Base-by-base conservation (phyloP, 2,888 invertebrate species). In the Uropetala carovei region DNA sequence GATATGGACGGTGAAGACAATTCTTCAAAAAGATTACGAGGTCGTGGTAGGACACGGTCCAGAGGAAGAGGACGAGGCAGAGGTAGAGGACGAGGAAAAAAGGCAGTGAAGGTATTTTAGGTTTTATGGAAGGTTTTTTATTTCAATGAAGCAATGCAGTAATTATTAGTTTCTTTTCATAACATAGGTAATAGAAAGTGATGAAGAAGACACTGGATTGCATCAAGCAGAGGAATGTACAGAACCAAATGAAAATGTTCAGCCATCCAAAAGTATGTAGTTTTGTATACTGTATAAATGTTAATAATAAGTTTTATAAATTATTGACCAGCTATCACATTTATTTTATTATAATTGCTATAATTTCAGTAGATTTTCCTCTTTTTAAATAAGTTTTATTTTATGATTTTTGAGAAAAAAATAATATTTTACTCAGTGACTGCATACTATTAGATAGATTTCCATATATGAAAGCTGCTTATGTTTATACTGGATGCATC, bases 41-140 rank as follows among this genome's bases (percentile, higher is more conserved):
- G 93, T n/a, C 92, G 94, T 85, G 94, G 94, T 11, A 93, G 94
- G 92, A 93, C 93, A 43, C 92, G 93, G 10, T 93, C 92, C 14
- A 91, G 98, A 93, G 97, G 97, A 68, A 95, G 97, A 91, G 97
- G 97, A n/a, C 95, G 97, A 92, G 96, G 97, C 16, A 96, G 97
- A 92, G 97, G 97, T 60, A 95, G 93, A n/a, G 93, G 93, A 14
- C 93, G 97, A 93, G 97, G 97, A 11, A 97, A 97, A 94, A 98
- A 97, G 94, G 97, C 97, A 92, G 96, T 96, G 0, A 97, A 97
- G 95, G 97, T 97, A 96, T 14, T 18, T 30, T 43, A 27, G 8
- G 60, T 11, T 43, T 16, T 10, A 81, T 68, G 27, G 18, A 18
- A 60, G 13, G 43, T 91, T 86, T 92, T 10, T 92, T 83, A 57